Percentiles rank a stretch among this genome's conserved stretches.
phyloP scores from a whole-genome alignment of 2,888 invertebrate genomes.

The Congeria kusceri region DNA sequence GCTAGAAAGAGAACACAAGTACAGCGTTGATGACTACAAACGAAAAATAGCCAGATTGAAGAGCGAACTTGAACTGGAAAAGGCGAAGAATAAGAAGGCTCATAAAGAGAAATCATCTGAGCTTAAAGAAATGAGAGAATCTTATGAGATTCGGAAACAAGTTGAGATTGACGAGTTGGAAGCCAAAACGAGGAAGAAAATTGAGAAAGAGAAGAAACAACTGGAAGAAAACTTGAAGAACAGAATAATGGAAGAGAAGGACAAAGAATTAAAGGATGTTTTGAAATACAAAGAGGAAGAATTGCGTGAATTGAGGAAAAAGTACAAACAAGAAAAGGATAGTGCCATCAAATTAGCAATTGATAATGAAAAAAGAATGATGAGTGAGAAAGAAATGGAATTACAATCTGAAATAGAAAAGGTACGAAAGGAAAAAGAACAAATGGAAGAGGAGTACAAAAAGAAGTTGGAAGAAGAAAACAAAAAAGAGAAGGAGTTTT shows the following conservation, averaged over 20 bases:
- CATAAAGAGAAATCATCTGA: constrained; percentile 79
- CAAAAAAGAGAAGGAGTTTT: constrained; percentile 72
- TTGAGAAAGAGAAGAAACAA: constrained; percentile 72
- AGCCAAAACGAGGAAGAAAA: constrained; percentile 69
- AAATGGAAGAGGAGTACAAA: constrained; percentile 66
- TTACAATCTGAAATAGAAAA: constrained; percentile 70
- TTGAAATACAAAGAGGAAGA: constrained; percentile 81
- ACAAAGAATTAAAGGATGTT: constrained; percentile 79
- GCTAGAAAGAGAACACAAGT: constrained; percentile 64
- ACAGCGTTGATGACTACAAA: constrained; percentile 68
- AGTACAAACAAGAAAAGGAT: constrained; percentile 71
- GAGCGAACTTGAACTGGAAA: constrained; percentile 79
- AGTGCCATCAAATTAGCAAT: constrained; percentile 72
- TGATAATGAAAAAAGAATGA: constrained; percentile 72
- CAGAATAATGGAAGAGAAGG: constrained; percentile 75
- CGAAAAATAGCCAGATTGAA: constrained; percentile 72
- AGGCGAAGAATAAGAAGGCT: constrained; percentile 72
- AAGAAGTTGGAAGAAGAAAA: constrained; percentile 69
- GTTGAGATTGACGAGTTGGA: constrained; percentile 68
- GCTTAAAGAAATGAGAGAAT: constrained; percentile 73
- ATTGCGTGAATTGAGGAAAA: constrained; percentile 67
- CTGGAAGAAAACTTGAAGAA: constrained; percentile 67
- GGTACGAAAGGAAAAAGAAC: constrained; percentile 67
- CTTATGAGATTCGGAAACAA: constrained; percentile 74
- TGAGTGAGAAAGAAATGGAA: constrained; percentile 63